These are phyloP conservation scores for Chloromyia formosa DNA, from an alignment of 2,888 invertebrate genomes.

Conservation along the genomic window DNA sequence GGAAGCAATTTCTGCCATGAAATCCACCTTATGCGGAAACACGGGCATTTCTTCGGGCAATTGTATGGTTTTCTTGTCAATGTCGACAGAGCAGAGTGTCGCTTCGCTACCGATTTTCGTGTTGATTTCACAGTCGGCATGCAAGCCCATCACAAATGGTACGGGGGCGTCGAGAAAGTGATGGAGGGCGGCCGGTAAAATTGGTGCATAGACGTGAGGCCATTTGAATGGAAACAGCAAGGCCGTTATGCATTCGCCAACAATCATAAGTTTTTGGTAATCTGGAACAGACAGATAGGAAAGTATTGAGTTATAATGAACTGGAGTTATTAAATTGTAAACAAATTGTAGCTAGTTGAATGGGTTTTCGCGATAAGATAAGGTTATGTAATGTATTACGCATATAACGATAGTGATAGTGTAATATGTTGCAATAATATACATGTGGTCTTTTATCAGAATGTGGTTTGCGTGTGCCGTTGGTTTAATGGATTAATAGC, in stretches of 20 bases:
- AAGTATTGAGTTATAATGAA: too few relatives aligned
- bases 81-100: slow-evolving; percentile 93
- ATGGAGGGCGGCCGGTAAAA: slow-evolving; percentile 91
- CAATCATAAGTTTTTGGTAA: slow-evolving; percentile 94
- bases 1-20: slow-evolving; percentile 84
- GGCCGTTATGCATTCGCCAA: slow-evolving; percentile 91
- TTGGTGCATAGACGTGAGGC: slow-evolving; percentile 99
- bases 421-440: too few relatives aligned
- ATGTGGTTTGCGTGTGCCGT: too few relatives aligned
- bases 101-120: slow-evolving; percentile 81
- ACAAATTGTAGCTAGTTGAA: slow-evolving; percentile 12
- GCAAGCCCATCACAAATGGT: slow-evolving; percentile 96
- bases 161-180: slow-evolving; percentile 99
- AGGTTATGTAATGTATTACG: too few relatives aligned
- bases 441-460: too few relatives aligned
- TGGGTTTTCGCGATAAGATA: slow-evolving; percentile 11
- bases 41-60: slow-evolving; percentile 94
- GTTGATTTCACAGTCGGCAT: slow-evolving; percentile 70
- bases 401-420: too few relatives aligned
- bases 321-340: neutral
- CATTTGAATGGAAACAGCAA: slow-evolving; percentile 94
- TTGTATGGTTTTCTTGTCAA: slow-evolving; percentile 92
- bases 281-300: slow-evolving; percentile 67
- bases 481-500: too few relatives aligned
- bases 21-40: slow-evolving; percentile 89